phyloP scores from a whole-genome alignment of 2,797 vertebrate genomes.

The Tragopan temminckii region DNA sequence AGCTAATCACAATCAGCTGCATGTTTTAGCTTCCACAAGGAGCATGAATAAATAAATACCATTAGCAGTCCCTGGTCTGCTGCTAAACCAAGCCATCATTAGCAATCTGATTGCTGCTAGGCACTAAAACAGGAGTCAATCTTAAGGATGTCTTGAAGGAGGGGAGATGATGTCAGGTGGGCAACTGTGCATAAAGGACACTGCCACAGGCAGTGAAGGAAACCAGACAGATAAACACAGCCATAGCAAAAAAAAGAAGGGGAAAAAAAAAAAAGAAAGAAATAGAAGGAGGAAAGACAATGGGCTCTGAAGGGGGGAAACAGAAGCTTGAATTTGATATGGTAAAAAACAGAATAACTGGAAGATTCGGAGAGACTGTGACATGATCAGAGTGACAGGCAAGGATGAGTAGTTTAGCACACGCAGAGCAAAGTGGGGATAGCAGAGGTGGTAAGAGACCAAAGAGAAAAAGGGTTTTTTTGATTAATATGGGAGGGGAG shows the following conservation, averaged over 20 bases:
- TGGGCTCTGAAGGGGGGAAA: not conserved
- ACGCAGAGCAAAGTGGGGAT: not conserved
- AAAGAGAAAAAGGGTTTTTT: not conserved
- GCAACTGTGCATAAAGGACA: conserved; percentile 28
- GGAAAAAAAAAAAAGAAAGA: not conserved
- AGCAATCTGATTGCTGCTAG: conserved; percentile 63
- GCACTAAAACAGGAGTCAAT: not conserved
- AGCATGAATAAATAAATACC: conserved; percentile 70
- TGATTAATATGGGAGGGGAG: not conserved
- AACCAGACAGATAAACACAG: not conserved
- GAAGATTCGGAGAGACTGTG: not conserved
- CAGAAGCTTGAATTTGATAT: not conserved
- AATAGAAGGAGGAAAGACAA: not conserved
- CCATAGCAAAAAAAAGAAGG: too few relatives aligned
- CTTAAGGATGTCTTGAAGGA: conserved; percentile 33
- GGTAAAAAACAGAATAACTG: not conserved
- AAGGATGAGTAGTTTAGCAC: not conserved
- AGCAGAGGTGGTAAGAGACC: not conserved
- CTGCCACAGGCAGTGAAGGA: not conserved
- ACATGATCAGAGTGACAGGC: not conserved
- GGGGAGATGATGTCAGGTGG: conserved; percentile 2
- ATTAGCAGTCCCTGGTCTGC: conserved; percentile 59
- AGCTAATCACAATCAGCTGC: conserved; percentile 61
- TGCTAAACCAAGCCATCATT: conserved; percentile 54
- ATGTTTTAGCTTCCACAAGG: conserved; percentile 50